Percentiles rank a stretch among this genome's conserved stretches.
Evolutionary conservation across 1,140 invertebrate genomes (phyloP).

Genomic region (Drosophila rufa): DNA sequence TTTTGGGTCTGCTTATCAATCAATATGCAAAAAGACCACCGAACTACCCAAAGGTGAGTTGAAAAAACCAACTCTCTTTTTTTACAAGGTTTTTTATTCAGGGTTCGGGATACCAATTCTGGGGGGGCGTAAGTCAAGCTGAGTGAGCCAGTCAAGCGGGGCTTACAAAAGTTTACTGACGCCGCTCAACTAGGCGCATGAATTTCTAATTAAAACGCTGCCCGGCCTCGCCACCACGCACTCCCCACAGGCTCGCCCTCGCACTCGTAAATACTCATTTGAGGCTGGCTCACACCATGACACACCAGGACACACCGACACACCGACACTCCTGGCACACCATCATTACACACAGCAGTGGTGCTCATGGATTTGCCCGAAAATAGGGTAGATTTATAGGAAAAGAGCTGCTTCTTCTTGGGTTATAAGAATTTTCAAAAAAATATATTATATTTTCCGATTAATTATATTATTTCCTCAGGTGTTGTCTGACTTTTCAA

Average conservation of each 20-base stretch:
- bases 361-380: neutral
- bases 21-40: conserved; percentile 49
- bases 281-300: conserved; percentile 35
- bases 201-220: conserved; percentile 75
- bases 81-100: neutral
- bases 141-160: conserved; percentile 41
- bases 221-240: conserved; percentile 11
- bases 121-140: conserved; percentile 18
- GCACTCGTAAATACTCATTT: conserved; percentile 66
- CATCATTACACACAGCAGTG: neutral
- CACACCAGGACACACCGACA: neutral
- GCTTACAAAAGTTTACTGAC: conserved; percentile 41
- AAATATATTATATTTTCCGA: no score
- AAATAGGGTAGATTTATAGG: no score
- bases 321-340: neutral
- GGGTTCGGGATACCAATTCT: neutral
- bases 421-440: no score
- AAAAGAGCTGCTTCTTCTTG: no score
- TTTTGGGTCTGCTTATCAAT: conserved; percentile 65
- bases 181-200: conserved; percentile 57
- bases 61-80: conserved; percentile 10
- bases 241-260: conserved; percentile 17
- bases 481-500: no score
- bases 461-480: no score
- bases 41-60: neutral